Conservation (phyloP, 2,888 invertebrate species). For the Pemphredon lugubris region DNA sequence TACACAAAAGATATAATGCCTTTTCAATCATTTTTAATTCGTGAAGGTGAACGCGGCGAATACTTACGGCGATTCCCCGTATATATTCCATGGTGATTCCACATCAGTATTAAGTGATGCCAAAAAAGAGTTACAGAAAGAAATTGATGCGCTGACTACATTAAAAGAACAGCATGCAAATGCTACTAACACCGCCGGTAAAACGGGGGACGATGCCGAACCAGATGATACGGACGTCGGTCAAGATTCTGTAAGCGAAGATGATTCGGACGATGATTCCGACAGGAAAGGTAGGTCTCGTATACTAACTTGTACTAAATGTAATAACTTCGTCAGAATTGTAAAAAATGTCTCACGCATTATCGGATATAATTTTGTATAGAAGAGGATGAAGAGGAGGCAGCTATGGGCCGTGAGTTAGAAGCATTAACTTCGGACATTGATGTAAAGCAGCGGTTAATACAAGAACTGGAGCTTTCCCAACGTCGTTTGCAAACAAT, state of each 20-base stretch:
- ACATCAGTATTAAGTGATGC: constrained; percentile 88
- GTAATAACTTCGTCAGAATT: constrained; percentile 5
- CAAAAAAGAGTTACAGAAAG: constrained; percentile 89
- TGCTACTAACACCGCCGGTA: constrained; percentile 74
- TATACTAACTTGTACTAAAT: too few species aligned
- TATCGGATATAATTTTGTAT: constrained; percentile 34
- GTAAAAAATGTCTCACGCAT: not conserved
- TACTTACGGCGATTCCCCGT: constrained; percentile 81
- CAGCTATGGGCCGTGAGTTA: constrained; percentile 89
- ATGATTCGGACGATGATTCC: constrained; percentile 83
- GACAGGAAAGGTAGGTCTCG: constrained; percentile 85
- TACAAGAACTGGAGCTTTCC: constrained; percentile 95
- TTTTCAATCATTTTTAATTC: too few species aligned
- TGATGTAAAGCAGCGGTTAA: constrained; percentile 95
- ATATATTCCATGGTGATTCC: constrained; percentile 84
- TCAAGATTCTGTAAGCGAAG: constrained; percentile 84
- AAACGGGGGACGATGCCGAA: constrained; percentile 83
- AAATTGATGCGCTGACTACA: constrained; percentile 83
- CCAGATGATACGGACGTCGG: constrained; percentile 83
- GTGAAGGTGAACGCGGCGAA: constrained; percentile 75
- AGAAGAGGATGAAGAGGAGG: constrained; percentile 82
- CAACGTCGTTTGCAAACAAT: constrained; percentile 93
- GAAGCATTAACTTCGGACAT: constrained; percentile 96
- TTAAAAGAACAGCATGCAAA: constrained; percentile 75
- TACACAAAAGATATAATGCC: too few species aligned